phyloP scores from a whole-genome alignment of 1,140 invertebrate species.

The Lerema accius region DNA sequence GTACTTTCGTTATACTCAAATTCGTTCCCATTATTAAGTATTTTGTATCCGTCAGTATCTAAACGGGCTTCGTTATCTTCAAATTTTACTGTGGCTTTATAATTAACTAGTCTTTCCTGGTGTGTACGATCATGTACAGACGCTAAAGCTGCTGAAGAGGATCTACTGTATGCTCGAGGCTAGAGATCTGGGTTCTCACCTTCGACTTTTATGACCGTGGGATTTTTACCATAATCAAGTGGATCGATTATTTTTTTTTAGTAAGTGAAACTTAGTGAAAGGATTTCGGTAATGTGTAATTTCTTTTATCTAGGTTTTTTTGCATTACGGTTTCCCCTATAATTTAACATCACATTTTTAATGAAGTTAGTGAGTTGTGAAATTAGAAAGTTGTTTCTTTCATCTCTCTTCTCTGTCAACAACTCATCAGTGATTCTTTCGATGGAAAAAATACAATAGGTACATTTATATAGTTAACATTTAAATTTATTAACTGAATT shows the following conservation, averaged over 20 bases:
- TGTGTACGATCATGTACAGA: conserved; percentile 54
- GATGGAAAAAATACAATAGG: no score
- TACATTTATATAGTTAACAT: no score
- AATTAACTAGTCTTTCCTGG: conserved; percentile 37
- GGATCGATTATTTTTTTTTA: conserved; percentile 33
- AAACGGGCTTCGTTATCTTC: conserved; percentile 31
- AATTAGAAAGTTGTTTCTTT: no score
- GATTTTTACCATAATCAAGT: conserved; percentile 55
- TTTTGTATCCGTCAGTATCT: conserved; percentile 33
- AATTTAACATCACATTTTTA: no score
- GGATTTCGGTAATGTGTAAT: background rate
- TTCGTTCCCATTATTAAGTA: background rate
- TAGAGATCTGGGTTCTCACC: conserved; percentile 71
- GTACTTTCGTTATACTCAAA: conserved; percentile 11
- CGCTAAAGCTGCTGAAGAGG: conserved; percentile 68
- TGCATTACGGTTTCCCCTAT: background rate
- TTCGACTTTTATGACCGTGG: conserved; percentile 73
- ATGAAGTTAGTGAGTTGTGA: no score
- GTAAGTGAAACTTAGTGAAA: conserved; percentile 38
- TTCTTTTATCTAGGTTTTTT: no score
- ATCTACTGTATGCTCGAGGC: conserved; percentile 79
- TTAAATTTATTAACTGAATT: no score
- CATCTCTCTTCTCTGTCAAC: no score
- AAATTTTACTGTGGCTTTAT: conserved; percentile 40
- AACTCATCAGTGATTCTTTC: no score